Evolutionary conservation across 2,888 invertebrate species (phyloP), one percentile per base, ranked within the genome.

Genomic region (Acleris sparsana): DNA sequence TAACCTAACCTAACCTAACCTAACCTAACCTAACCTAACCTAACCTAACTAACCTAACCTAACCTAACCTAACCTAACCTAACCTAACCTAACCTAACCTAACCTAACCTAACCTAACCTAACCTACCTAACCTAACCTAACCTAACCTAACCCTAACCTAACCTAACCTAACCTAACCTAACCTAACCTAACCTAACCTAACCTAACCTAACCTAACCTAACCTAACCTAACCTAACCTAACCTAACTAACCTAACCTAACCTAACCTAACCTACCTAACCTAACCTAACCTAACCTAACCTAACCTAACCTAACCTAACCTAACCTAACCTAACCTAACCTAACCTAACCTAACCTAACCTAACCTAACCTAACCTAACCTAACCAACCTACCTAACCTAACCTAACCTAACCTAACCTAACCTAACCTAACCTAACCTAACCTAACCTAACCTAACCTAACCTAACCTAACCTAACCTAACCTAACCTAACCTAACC

Each of bases 1-100:
- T 53, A 67, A 68, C 68, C 70, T 66, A 63, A 63, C 66, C 68
- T 66, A 63, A 63, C 64, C 69, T 65, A 46, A 65, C 69, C 64
- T 64, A 65, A 62, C 69, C 69, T 67, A 65, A 65, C 67, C 67
- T 67, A 67, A 68, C 70, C 70, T 67, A 65, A 65, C 67, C 67
- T 70, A 49, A 49, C 49, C 49, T 49, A 49, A 49, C 49, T 20
- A 18, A 49, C 17, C 49, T 20, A 18, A 49, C 17, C 49, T 20
- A 18, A 49, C 17, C 49, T 20, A 18, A 49, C 17, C 49, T 20
- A 18, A 49, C 17, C 49, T 20, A 18, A 49, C 17, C 49, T 20
- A 18, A 49, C 17, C 49, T 20, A 18, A 49, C 17, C 49, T 20
- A 18, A 49, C 17, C 49, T 20, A 18, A 49, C 17, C 49, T 20